Evolutionary conservation across 1,140 invertebrate species (phyloP), one percentile per base, ranked within the genome.

Genomic region (Drosophila neocordata): DNA sequence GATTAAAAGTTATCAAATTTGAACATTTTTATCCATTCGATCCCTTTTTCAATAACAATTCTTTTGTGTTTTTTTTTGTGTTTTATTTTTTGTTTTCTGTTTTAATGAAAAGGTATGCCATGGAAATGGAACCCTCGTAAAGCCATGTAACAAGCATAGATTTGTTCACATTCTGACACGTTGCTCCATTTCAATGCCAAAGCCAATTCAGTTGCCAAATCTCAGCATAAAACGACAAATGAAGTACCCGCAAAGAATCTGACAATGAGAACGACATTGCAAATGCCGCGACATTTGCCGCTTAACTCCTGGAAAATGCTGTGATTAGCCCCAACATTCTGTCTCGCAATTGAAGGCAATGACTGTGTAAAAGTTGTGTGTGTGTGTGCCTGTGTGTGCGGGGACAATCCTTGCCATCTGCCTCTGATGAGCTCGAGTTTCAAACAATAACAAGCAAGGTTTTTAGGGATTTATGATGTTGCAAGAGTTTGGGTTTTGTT

Each of bases 381-480:
- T 70, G 71, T 55, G 13, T 34, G 44, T 41, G 41, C 68, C 67
- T 55, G 13, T 34, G 20, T 38, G 48, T 37, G n/a, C 38, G 58
- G 59, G 20, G 24, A 67, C 53, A 69, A 62, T 67, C 60, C 65
- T 38, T 27, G 31, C 41, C 31, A 34, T 27, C 63, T 64, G 61
- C 44, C 57, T 60, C 63, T 83, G 82, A 88, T 88, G 82, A 88
- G 83, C 83, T 83, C 71, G 69, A 75, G 64, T 88, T 89, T 77
- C 79, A 76, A 83, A 88, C 83, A 88, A 88, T 83, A 88, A 88
- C 83, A 83, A 71, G 51, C 73, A 62, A 83, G 83, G 79, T 88
- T 88, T 88, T 88, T 67, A 81, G 76, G 83, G 83, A 88, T 88
- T 88, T 88, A 87, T 87, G 82, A 87, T 78, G 82, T 79, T 76